Percentiles rank a stretch among this genome's conserved stretches.
phyloP scores from a whole-genome alignment of 2,113 vertebrate species.

The Lophotis ruficrista region DNA sequence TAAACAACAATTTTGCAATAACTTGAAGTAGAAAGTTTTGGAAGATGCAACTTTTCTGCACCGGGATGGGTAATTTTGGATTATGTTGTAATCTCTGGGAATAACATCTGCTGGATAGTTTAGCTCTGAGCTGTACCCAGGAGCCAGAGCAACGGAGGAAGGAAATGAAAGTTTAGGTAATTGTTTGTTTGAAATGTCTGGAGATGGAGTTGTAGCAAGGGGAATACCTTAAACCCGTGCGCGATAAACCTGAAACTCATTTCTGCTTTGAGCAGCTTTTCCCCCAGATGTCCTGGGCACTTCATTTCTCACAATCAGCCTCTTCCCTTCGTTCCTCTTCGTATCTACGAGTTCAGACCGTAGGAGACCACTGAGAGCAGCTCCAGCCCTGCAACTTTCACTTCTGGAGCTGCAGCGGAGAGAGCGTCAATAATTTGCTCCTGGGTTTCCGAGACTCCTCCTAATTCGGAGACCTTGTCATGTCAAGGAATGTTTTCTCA shows the following conservation, averaged over 20 bases:
- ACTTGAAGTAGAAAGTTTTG: background rate
- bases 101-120: background rate
- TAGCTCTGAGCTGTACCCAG: background rate
- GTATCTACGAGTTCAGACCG: background rate
- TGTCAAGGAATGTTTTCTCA: background rate
- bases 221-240: background rate
- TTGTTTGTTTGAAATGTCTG: background rate
- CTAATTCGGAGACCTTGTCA: background rate
- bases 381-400: background rate
- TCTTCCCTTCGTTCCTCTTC: background rate
- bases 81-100: background rate
- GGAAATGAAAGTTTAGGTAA: background rate
- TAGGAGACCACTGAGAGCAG: background rate
- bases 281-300: background rate
- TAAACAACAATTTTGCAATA: background rate
- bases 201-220: background rate
- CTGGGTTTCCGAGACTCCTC: background rate
- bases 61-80: background rate
- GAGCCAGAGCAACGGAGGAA: background rate
- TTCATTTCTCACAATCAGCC: background rate
- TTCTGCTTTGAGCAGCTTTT: background rate
- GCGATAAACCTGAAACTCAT: background rate
- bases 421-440: background rate
- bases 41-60: background rate
- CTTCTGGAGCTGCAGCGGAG: background rate